Base-by-base conservation (phyloP, 2,888 invertebrate species). In the Erynnis tages region DNA sequence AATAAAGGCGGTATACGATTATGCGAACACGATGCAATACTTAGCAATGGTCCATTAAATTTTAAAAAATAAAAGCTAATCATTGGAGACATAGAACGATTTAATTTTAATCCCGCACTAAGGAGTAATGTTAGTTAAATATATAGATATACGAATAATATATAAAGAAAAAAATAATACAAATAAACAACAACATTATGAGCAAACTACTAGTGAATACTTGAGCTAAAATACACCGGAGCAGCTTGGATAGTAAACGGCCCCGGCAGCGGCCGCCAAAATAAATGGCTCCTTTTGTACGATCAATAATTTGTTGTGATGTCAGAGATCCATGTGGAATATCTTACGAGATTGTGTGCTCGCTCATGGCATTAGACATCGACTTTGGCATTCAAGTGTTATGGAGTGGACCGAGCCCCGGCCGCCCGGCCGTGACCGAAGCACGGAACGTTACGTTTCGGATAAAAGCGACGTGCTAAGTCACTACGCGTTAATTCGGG, bases 211-310 rank as follows among this genome's bases (percentile, higher is more conserved):
- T 79, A 73, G 44, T 67, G 60, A 81, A 82, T 84, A 85, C 86
- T 87, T 87, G 88, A 88, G 88, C 88, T 86, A 81, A 83, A 77
- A 71, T 76, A 79, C 69, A 81, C 85, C 85, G 65, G 87, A 86
- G 89, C 88, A 87, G 89, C 89, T 87, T 87, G 89, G 88, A 86
- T 69, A 63, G 71, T 60, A 70, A 66, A 69, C 72, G 73, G 65
- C 69, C 68, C 71, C 66, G 66, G 67, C 67, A 75, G 76, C 73
- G 70, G 73, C 67, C 67, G 71, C 68, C 57, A 61, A 67, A 66
- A 64, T 69, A 73, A 82, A 84, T 83, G 85, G 82, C 84, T 82
- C 76, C 75, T 75, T 86, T 87, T 87, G 87, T 88, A 87, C 87
- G 85, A 80, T 81, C 76, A 79, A 81, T 75, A 82, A 70, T 75